These are phyloP conservation scores for Zalophus californianus DNA, from an alignment of 2,797 vertebrate genomes.

Conservation along the genomic window DNA sequence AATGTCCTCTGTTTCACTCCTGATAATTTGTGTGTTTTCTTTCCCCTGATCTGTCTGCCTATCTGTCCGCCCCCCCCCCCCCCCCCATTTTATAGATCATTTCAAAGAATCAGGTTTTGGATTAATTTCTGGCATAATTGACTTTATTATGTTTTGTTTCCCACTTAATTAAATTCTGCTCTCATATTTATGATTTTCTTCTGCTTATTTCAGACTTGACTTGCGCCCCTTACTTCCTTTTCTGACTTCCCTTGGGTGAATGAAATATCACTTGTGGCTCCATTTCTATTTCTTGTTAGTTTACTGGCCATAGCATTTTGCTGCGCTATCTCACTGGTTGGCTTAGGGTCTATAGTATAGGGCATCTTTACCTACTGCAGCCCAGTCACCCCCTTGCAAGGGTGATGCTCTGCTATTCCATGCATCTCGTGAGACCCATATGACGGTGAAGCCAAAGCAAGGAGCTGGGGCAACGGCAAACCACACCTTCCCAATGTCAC, in stretches of 20 bases:
- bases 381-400: no score
- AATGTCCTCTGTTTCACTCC: background rate
- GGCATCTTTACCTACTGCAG: background rate
- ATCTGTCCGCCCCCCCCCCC: accelerated
- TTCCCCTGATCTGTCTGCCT: background rate
- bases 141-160: background rate
- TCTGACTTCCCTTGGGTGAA: background rate
- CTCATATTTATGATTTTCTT: background rate
- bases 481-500: background rate
- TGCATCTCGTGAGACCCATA: no score
- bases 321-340: background rate
- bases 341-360: background rate
- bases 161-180: background rate
- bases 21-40: background rate
- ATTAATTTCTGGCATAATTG: background rate
- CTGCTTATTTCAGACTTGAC: background rate
- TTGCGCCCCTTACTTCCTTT: no score
- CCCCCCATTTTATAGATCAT: background rate
- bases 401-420: no score
- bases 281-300: background rate
- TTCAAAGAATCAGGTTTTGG: background rate
- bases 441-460: background rate
- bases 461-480: background rate
- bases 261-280: background rate
- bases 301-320: background rate